phyloP scores from a whole-genome alignment of 2,888 invertebrate genomes.

The Drosophila infuscata region DNA sequence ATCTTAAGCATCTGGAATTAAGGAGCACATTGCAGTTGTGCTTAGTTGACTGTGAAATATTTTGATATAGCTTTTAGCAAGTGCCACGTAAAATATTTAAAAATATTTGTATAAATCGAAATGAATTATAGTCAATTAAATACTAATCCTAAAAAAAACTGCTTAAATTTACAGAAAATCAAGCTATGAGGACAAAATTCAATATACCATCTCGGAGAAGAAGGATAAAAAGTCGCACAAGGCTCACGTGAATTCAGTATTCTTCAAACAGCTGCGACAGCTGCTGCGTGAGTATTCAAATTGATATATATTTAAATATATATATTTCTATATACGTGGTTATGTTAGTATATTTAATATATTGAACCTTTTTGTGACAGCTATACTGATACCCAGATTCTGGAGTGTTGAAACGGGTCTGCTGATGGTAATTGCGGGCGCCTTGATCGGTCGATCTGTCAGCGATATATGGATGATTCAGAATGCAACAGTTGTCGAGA shows the following conservation, averaged over 20 bases:
- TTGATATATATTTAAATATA: background rate
- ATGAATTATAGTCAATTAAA: background rate
- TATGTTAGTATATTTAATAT: background rate
- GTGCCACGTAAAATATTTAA: background rate
- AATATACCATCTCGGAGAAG: constrained; percentile 92
- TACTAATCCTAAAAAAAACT: background rate
- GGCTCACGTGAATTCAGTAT: constrained; percentile 91
- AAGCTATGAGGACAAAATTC: constrained; percentile 90
- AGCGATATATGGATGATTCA: constrained; percentile 99
- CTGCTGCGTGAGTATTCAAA: constrained; percentile 86
- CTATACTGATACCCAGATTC: constrained; percentile 92
- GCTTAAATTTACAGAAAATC: constrained; percentile 84
- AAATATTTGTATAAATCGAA: background rate
- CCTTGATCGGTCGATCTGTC: constrained; percentile 94
- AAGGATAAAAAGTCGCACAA: constrained; percentile 87
- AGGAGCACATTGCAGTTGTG: background rate
- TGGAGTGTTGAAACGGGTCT: constrained; percentile 91
- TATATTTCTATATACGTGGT: too few relatives aligned
- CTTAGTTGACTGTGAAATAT: background rate
- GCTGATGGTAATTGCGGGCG: constrained; percentile 90
- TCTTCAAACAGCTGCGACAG: constrained; percentile 89
- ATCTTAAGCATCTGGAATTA: background rate
- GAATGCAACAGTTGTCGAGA: constrained; percentile 96
- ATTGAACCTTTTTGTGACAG: constrained; percentile 71
- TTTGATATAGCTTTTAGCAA: background rate